Conservation (phyloP, 1,140 invertebrate species). For the Batillaria attramentaria region DNA sequence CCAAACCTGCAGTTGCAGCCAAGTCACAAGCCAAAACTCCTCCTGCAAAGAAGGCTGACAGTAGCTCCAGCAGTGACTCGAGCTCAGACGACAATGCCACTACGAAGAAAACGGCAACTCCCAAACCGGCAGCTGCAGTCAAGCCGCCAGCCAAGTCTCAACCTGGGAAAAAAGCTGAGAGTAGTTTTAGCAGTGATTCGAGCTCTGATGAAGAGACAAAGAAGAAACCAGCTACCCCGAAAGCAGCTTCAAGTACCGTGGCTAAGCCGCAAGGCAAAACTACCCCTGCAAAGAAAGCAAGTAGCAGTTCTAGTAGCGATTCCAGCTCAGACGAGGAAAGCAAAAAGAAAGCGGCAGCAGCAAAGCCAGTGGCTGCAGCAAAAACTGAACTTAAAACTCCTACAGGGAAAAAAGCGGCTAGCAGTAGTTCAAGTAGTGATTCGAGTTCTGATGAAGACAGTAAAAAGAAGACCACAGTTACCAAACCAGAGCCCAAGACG, state of each 20-base stretch:
- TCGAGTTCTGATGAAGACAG: conserved; percentile 29
- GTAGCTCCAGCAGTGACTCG: conserved; percentile 26
- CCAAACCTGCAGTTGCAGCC: neutral
- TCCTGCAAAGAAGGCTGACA: neutral
- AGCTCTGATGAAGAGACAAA: conserved; percentile 37
- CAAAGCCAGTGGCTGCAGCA: neutral
- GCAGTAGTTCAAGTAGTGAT: conserved; percentile 16
- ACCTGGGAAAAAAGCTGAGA: conserved; percentile 15
- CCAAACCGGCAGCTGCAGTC: conserved; percentile 12
- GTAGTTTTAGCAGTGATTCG: conserved; percentile 11
- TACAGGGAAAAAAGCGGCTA: conserved; percentile 4
- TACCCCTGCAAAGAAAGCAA: conserved; percentile 8
- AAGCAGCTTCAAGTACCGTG: neutral
- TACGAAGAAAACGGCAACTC: conserved; percentile 29
- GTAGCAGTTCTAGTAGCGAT: neutral
- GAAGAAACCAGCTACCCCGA: conserved; percentile 16
- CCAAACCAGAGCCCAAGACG: too few species aligned
- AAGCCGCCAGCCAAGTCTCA: conserved; percentile 7
- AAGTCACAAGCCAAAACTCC: conserved; percentile 14
- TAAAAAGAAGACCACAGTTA: conserved; percentile 17
- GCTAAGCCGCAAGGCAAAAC: conserved; percentile 10
- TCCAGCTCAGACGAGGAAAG: conserved; percentile 37
- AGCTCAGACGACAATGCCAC: conserved; percentile 21
- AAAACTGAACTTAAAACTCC: conserved; percentile 4
- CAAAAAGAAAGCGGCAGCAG: conserved; percentile 14